These are phyloP conservation scores for Mus spicilegus DNA, from an alignment of 2,113 vertebrate genomes.

Conservation along the genomic window DNA sequence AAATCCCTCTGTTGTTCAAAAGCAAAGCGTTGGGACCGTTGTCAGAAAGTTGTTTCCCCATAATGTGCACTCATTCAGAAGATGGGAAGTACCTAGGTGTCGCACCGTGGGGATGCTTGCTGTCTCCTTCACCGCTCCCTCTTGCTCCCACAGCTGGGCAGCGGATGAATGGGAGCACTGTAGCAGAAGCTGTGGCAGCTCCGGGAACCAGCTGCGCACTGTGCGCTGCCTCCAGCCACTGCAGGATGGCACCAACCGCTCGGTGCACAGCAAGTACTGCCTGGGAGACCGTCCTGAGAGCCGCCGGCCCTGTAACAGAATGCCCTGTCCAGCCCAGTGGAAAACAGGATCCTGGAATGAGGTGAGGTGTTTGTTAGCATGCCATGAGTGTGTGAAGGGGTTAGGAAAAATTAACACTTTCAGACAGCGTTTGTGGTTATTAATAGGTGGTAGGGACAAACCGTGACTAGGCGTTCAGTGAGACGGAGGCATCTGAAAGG, in stretches of 20 bases:
- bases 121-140: fast-evolving
- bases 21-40: fast-evolving
- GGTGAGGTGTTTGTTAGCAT: conserved; percentile 83
- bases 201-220: conserved; percentile 95
- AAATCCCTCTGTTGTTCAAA: background rate
- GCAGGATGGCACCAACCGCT: conserved; percentile 91
- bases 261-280: conserved; percentile 95
- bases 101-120: fast-evolving
- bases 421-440: background rate
- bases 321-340: conserved; percentile 92
- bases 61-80: background rate
- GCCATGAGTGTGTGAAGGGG: background rate
- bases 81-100: background rate
- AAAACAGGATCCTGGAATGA: conserved; percentile 95
- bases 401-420: background rate
- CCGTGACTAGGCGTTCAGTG: background rate
- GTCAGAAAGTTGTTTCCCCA: background rate
- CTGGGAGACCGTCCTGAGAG: conserved; percentile 92
- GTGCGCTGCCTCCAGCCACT: conserved; percentile 94
- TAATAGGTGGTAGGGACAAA: background rate
- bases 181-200: conserved; percentile 94
- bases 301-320: conserved; percentile 91
- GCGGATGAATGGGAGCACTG: conserved; percentile 97
- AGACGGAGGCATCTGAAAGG: background rate
- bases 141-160: conserved; percentile 89